A percentile compares a stretch with the other conserved stretches of the same genome.
Conservation (phyloP, 2,888 invertebrate species). For the Mamestra brassicae region DNA sequence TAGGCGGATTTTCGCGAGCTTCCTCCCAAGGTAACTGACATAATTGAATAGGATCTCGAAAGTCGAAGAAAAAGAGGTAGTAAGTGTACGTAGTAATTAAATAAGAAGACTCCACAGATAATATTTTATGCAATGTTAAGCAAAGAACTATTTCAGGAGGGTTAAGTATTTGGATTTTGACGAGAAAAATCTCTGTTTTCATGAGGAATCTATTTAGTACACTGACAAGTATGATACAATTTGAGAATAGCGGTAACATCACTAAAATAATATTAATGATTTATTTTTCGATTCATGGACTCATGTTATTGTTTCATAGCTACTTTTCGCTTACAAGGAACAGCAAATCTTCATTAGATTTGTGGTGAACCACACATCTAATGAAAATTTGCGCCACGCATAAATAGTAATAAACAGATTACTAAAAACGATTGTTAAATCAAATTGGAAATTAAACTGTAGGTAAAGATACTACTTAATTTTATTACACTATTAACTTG, state of each 20-base stretch:
- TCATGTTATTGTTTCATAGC: too few species aligned
- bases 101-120: not conserved
- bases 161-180: too few species aligned
- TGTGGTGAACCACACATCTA: too few species aligned
- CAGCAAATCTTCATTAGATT: too few species aligned
- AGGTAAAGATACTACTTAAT: slow-evolving; percentile 1
- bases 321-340: too few species aligned
- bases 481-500: not conserved
- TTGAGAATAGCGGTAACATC: not conserved
- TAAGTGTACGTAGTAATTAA: not conserved
- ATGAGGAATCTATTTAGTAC: too few species aligned
- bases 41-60: not conserved
- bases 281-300: not conserved
- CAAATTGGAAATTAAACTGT: not conserved
- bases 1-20: slow-evolving; percentile 2
- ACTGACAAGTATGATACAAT: not conserved
- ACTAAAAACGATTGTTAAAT: not conserved
- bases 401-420: slow-evolving; percentile 1
- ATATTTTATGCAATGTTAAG: not conserved
- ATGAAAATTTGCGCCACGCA: not conserved
- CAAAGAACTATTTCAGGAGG: not conserved
- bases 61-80: not conserved
- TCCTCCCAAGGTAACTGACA: not conserved
- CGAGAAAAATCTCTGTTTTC: too few species aligned
- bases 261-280: not conserved